Evolutionary conservation across 2,888 invertebrate genomes (phyloP).

Genomic region (Gisinianus flammeolus): DNA sequence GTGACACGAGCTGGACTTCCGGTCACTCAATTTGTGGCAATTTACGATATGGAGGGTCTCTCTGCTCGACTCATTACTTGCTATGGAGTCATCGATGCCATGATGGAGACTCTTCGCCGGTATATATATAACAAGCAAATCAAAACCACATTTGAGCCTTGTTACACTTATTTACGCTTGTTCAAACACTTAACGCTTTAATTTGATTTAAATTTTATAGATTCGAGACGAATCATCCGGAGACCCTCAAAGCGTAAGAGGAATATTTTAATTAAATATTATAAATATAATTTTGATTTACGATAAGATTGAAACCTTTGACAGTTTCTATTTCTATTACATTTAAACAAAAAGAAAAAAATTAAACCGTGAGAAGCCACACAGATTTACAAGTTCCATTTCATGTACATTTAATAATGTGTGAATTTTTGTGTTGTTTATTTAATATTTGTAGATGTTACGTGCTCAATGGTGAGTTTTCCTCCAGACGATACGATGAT

Average conservation of each 20-base stretch:
- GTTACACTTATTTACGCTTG: neutral
- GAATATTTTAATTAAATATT: neutral
- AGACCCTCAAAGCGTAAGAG: conserved; percentile 17
- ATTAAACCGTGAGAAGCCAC: too few relatives aligned
- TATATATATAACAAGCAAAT: conserved; percentile 20
- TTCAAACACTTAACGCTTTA: too few relatives aligned
- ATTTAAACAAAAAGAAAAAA: too few relatives aligned
- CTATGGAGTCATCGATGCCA: conserved; percentile 12
- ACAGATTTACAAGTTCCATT: too few relatives aligned
- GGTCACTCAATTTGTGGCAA: conserved; percentile 31
- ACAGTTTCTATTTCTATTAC: too few relatives aligned
- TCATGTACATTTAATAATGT: too few relatives aligned
- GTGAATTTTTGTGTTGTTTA: too few relatives aligned
- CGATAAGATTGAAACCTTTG: too few relatives aligned
- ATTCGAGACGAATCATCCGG: conserved; percentile 35
- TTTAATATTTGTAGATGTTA: too few relatives aligned
- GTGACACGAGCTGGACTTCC: conserved; percentile 18
- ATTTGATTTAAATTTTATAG: neutral
- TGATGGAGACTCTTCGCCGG: conserved; percentile 10
- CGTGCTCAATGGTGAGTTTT: neutral
- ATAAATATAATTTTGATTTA: too few relatives aligned
- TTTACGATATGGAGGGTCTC: conserved; percentile 33
- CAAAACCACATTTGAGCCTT: neutral
- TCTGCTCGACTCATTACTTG: conserved; percentile 21
- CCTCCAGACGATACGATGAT: neutral